These are phyloP conservation scores for Barbus barbus DNA, from an alignment of 2,113 vertebrate genomes.

Conservation along the genomic window DNA sequence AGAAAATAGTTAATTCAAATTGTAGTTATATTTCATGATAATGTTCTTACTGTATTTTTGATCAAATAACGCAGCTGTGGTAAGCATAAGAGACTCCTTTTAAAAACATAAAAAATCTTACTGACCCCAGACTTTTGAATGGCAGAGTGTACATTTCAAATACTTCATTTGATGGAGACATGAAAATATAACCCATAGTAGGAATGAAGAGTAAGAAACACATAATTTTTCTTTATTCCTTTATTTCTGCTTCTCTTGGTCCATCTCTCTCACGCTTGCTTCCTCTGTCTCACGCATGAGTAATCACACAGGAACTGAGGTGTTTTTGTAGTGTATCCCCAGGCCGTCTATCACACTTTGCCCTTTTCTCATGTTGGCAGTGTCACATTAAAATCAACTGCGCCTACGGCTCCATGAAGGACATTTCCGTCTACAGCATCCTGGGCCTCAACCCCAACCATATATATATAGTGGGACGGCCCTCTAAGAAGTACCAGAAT, in stretches of 20 bases:
- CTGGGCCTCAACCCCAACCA: slow-evolving; percentile 89
- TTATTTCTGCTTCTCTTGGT: slow-evolving; percentile 5
- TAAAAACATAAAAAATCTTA: not conserved
- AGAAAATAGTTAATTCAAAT: not conserved
- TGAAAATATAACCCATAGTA: not conserved
- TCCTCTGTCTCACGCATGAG: slow-evolving; percentile 6
- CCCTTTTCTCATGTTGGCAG: slow-evolving; percentile 71
- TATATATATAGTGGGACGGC: slow-evolving; percentile 95
- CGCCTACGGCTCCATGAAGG: slow-evolving; percentile 95
- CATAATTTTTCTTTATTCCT: not conserved
- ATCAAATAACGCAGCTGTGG: no score
- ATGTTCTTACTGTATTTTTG: not conserved
- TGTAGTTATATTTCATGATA: not conserved
- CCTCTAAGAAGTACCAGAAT: slow-evolving; percentile 95
- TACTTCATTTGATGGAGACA: not conserved
- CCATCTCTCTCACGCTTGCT: not conserved
- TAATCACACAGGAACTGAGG: not conserved
- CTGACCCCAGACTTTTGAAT: not conserved
- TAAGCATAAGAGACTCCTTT: not conserved
- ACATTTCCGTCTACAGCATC: slow-evolving; percentile 96
- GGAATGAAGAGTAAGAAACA: not conserved
- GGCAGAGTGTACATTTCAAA: not conserved
- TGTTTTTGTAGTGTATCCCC: slow-evolving; percentile 13
- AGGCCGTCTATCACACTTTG: slow-evolving; percentile 37
- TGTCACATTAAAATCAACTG: slow-evolving; percentile 98